Conservation (phyloP, 2,797 vertebrate species). For the Melanotaenia nigrans region DNA sequence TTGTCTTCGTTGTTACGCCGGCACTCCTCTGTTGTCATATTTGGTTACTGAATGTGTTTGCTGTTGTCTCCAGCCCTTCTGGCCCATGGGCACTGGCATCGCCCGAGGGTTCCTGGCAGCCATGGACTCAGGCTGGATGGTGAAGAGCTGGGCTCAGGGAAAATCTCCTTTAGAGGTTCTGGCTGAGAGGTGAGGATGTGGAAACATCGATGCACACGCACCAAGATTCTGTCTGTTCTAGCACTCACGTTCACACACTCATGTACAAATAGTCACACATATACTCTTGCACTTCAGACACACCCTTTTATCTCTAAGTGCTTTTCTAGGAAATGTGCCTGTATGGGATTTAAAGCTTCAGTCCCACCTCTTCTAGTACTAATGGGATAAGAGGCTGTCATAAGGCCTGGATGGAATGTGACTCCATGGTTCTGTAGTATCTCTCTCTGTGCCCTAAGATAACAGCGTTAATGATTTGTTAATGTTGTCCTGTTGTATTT, state of each 20-base stretch:
- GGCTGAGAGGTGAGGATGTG: conserved; percentile 91
- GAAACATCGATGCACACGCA: conserved; percentile 45
- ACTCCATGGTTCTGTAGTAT: conserved; percentile 25
- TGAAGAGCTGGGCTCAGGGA: conserved; percentile 95
- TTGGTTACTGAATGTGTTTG: conserved; percentile 53
- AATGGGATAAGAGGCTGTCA: conserved; percentile 61
- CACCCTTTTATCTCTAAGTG: conserved; percentile 75
- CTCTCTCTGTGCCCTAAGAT: conserved; percentile 20
- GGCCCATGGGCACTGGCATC: conserved; percentile 99
- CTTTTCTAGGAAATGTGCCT: conserved; percentile 65
- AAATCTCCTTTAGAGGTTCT: conserved; percentile 91
- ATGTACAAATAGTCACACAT: conserved; percentile 8
- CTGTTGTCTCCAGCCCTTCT: conserved; percentile 87
- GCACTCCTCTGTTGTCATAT: conserved; percentile 36
- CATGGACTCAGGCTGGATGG: conserved; percentile 98
- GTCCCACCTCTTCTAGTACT: conserved; percentile 55
- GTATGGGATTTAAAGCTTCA: conserved; percentile 57
- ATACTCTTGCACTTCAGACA: conserved; percentile 44
- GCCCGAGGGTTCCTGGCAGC: conserved; percentile 97
- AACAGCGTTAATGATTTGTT: conserved; percentile 15
- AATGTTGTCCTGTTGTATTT: not conserved
- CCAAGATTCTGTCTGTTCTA: conserved; percentile 8
- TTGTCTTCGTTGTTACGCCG: not conserved
- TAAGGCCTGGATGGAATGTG: conserved; percentile 57
- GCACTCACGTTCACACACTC: conserved; percentile 3